Conservation (phyloP, 2,888 invertebrate species). For the Laspeyria flexula region DNA sequence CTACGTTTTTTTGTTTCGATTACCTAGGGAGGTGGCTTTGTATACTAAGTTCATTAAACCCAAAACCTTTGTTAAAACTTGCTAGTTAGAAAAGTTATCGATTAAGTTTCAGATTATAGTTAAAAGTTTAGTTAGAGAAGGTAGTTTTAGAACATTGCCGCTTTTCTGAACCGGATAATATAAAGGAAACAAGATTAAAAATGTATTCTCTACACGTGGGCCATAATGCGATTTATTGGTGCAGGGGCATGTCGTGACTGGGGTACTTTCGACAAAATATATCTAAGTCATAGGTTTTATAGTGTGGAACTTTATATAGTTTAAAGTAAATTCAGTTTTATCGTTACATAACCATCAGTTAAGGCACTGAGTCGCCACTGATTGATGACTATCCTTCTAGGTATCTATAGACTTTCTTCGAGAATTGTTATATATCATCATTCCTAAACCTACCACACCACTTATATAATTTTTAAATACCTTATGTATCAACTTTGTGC, state of each 20-base stretch:
- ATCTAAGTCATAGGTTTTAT: constrained; percentile 57
- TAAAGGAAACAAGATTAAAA: constrained; percentile 85
- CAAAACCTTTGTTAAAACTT: neutral
- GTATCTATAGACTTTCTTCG: too few species aligned
- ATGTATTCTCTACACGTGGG: constrained; percentile 83
- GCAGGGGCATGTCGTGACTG: constrained; percentile 79
- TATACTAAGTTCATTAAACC: neutral
- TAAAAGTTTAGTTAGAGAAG: constrained; percentile 23
- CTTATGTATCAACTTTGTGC: too few species aligned
- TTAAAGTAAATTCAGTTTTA: too few species aligned
- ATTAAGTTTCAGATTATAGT: constrained; percentile 8
- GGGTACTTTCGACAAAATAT: constrained; percentile 66
- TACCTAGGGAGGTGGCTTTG: neutral
- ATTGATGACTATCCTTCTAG: too few species aligned
- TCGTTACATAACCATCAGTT: too few species aligned
- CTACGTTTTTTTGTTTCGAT: neutral
- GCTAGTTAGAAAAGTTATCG: neutral
- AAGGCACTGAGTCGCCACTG: too few species aligned
- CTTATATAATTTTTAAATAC: too few species aligned
- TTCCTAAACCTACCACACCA: too few species aligned
- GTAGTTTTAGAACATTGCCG: constrained; percentile 51
- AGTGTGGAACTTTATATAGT: constrained; percentile 42
- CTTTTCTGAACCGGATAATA: constrained; percentile 75
- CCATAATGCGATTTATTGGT: constrained; percentile 84
- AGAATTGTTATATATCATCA: too few species aligned